Evolutionary conservation across 2,113 vertebrate genomes (phyloP).

Genomic region (Antigone vipio): DNA sequence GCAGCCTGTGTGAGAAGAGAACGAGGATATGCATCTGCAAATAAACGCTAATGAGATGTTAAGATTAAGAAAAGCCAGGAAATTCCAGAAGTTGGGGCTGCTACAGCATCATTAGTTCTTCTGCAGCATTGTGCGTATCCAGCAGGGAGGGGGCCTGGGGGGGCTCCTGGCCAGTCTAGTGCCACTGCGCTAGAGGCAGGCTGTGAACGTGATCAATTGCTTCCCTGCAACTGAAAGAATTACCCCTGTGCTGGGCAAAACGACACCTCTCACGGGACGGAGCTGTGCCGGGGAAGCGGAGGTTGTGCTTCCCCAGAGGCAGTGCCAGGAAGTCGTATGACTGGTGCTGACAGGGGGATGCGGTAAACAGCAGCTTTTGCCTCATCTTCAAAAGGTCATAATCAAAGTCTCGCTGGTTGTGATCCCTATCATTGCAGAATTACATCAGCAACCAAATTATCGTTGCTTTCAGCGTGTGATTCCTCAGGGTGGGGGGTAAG

Average conservation of each 20-base stretch:
- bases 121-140: neutral
- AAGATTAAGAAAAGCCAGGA: constrained; percentile 54
- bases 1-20: constrained; percentile 16
- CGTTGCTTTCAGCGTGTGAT: neutral
- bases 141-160: neutral
- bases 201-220: neutral
- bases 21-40: constrained; percentile 41
- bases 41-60: constrained; percentile 31
- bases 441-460: neutral
- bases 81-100: constrained; percentile 45
- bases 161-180: neutral
- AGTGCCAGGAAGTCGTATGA: neutral
- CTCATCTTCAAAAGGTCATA: neutral
- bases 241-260: neutral
- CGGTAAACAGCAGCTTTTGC: neutral
- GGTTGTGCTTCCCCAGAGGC: neutral
- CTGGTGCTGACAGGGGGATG: neutral
- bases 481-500: neutral
- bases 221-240: neutral
- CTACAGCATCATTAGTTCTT: neutral
- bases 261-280: neutral
- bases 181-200: neutral
- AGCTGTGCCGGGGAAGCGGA: neutral
- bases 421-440: neutral
- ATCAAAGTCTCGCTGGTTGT: neutral